Evolutionary conservation across 2,888 invertebrate species (phyloP).

Genomic region (Entomobrya proxima): DNA sequence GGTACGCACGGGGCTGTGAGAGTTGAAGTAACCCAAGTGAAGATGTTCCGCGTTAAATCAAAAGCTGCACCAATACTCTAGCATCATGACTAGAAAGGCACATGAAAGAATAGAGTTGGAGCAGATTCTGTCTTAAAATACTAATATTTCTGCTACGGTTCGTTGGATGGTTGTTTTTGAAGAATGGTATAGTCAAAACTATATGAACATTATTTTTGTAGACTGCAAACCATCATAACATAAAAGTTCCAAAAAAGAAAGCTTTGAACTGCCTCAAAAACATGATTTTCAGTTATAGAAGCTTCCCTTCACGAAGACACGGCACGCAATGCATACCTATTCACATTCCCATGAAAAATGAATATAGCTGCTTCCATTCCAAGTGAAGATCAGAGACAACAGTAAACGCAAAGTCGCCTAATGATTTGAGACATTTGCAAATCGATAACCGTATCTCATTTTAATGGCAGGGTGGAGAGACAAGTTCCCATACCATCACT

Average conservation of each 20-base stretch:
- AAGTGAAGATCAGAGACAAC: conserved; percentile 42
- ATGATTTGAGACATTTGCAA: conserved; percentile 66
- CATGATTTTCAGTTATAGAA: too few relatives aligned
- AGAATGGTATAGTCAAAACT: background rate
- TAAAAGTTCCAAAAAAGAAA: too few relatives aligned
- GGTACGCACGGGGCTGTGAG: background rate
- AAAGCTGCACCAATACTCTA: background rate
- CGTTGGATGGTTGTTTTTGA: conserved; percentile 34
- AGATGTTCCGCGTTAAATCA: too few relatives aligned
- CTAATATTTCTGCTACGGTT: conserved; percentile 44
- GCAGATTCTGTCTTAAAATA: conserved; percentile 44
- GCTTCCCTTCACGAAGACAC: too few relatives aligned
- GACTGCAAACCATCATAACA: too few relatives aligned
- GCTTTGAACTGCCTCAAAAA: too few relatives aligned
- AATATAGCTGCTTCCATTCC: background rate
- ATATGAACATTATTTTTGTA: too few relatives aligned
- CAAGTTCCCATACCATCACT: conserved; percentile 36
- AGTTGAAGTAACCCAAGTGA: background rate
- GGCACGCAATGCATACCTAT: too few relatives aligned
- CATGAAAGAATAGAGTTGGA: conserved; percentile 22
- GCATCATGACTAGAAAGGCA: background rate
- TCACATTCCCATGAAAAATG: background rate
- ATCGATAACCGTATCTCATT: conserved; percentile 65
- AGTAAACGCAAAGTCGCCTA: conserved; percentile 38
- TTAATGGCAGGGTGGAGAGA: conserved; percentile 62